Evolutionary conservation across 2,888 invertebrate species (phyloP).

Genomic region (Dorcus hopei): DNA sequence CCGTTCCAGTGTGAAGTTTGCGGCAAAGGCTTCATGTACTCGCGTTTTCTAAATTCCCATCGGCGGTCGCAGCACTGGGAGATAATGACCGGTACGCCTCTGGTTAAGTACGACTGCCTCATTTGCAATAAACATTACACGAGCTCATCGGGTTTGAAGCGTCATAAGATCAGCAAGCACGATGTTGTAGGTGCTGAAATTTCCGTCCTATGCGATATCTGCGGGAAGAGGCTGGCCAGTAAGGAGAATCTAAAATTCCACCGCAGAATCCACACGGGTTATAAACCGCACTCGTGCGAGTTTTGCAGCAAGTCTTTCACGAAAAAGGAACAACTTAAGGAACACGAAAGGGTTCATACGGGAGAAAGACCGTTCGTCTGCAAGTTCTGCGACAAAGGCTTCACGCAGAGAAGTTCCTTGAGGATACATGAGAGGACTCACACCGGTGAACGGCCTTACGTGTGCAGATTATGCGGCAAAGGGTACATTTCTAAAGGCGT

Average conservation of each 20-base stretch:
- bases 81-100: constrained; percentile 29
- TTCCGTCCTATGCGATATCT: constrained; percentile 56
- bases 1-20: constrained; percentile 56
- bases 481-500: constrained; percentile 62
- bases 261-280: constrained; percentile 42
- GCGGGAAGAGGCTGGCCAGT: constrained; percentile 56
- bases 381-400: constrained; percentile 60
- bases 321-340: constrained; percentile 42
- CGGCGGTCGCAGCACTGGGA: constrained; percentile 42
- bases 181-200: constrained; percentile 51
- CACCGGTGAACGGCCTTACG: constrained; percentile 61
- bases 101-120: constrained; percentile 43
- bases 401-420: constrained; percentile 61
- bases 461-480: constrained; percentile 57
- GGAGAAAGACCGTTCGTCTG: constrained; percentile 49
- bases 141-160: constrained; percentile 44
- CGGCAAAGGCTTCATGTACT: constrained; percentile 52
- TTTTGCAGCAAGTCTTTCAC: constrained; percentile 45
- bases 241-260: constrained; percentile 53
- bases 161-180: constrained; percentile 38
- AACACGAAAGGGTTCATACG: constrained; percentile 45
- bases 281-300: constrained; percentile 42
- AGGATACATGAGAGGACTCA: constrained; percentile 64
- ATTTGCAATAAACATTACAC: constrained; percentile 47
- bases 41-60: constrained; percentile 40